Evolutionary conservation across 2,888 invertebrate genomes (phyloP).

Genomic region (Chymomyza amoena): DNA sequence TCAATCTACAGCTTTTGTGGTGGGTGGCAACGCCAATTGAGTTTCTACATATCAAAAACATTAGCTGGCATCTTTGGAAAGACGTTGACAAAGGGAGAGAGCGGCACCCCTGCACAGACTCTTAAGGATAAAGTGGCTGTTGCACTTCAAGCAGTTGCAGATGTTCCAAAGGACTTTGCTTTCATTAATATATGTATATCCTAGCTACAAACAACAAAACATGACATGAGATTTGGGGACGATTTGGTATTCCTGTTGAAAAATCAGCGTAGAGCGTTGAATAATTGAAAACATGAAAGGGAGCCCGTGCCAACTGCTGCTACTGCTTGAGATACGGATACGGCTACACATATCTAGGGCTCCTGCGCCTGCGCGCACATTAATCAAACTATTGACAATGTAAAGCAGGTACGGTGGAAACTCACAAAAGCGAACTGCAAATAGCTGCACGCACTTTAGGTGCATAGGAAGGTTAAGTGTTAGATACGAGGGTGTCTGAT

Average conservation of each 20-base stretch:
- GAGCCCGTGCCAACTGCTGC: conserved; percentile 13
- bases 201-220: conserved; percentile 37
- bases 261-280: conserved; percentile 25
- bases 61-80: neutral
- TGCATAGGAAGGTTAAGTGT: too few relatives aligned
- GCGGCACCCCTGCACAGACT: neutral
- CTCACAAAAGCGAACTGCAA: too few relatives aligned
- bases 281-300: conserved; percentile 36
- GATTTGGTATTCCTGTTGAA: conserved; percentile 8
- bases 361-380: too few relatives aligned
- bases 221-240: conserved; percentile 35
- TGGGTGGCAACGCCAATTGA: neutral
- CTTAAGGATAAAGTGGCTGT: neutral
- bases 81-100: neutral
- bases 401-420: too few relatives aligned
- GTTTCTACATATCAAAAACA: neutral
- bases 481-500: too few relatives aligned
- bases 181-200: neutral
- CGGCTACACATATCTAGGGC: neutral
- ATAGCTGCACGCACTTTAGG: too few relatives aligned
- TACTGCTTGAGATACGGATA: neutral
- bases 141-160: conserved; percentile 46
- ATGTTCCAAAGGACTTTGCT: conserved; percentile 31
- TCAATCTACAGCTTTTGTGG: neutral
- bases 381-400: too few relatives aligned